Base-by-base conservation (phyloP, 2,797 vertebrate genomes). In the Aldrovandia affinis region DNA sequence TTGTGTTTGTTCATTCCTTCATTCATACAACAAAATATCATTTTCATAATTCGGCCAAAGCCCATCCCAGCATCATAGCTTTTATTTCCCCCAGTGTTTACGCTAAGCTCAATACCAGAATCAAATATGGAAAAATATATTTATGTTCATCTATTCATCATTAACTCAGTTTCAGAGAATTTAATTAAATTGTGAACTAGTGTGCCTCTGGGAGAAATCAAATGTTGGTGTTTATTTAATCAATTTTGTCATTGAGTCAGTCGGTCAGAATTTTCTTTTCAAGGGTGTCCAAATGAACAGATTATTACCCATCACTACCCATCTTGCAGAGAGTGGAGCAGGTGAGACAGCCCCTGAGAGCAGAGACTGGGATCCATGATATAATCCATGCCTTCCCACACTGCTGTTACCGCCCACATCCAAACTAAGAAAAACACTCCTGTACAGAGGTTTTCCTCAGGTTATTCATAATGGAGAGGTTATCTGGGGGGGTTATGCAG, bases 401-500 rank as follows among this genome's bases (percentile, higher is more conserved):
- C 25, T 61, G 25, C 55, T 57, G 18, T 57, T 4, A 10, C 4
- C 7, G 63, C 44, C 63, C 44, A 78, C 25, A 9, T n/a, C 77
- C 77, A 50, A 78, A 52, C 42, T 78, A 22, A 79, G 28, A 33
- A 50, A 73, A 39, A 15, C 65, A 22, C 18, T 25, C 42, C 7
- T 36, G 7, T 1, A 28, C 59, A 33, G 81, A 82, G 36, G 33
- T 36, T 2, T 22, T 33, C 63, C 61, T 47, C 47, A 36, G 81
- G 61, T 20, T 22, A 83, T 75, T 73, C 52, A 75, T 50, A 70
- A 55, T 22, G 33, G 47, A 75, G 30, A 73, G 63, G 30, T 44
- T 73, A 30, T 54, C 81, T 22, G 33, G 47, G 57, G 30, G 55
- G 63, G 30, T 44, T 73, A 30, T 54, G n/a, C 81, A 12, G 44